Evolutionary conservation across 1,140 invertebrate species (phyloP), one percentile per base, ranked within the genome.

Genomic region (Ctenoplectra terminalis): DNA sequence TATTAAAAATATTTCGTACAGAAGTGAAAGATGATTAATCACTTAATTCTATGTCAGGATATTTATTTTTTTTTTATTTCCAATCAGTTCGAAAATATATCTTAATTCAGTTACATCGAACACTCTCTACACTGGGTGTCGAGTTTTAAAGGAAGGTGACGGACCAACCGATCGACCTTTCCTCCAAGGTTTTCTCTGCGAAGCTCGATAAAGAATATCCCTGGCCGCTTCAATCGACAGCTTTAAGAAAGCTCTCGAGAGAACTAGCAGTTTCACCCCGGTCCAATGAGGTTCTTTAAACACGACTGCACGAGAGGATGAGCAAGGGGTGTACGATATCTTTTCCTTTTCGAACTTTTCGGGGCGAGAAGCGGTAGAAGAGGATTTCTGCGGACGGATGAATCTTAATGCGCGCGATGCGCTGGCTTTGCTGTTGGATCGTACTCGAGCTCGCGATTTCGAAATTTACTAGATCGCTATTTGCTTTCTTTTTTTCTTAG

Each of bases 181-280:
- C 50, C 50, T 75, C 29, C 26, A 40, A 56, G 40, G n/a, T 71
- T 76, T 77, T 82, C 66, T 58, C 60, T 46, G 20, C 50, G n/a
- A 71, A 85, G 72, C 72, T 60, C 61, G 84, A 84, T 85, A 81
- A 73, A 60, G 60, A 69, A 85, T 81, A 82, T 69, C 52, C 26
- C 20, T 7, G 40, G 40, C 31, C n/a, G n/a, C 20, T 50, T 72
- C 60, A 56, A 29, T 48, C 48, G 70, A 50, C 37, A 64, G 54
- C 46, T 60, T 75, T 26, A 52, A 60, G 67, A 69, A 86, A 86
- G 61, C 54, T 73, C 37, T 54, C 48, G 50, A 63, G 72, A 70
- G 78, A 73, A 60, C 50, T 40, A 64, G 37, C 63, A 82, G 54
- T 73, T 77, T 82, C 82, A 23, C 60, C 20, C 54, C 40, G 52